These are phyloP conservation scores for Platycercus adscitus DNA, from an alignment of 2,113 vertebrate genomes.

Conservation along the genomic window DNA sequence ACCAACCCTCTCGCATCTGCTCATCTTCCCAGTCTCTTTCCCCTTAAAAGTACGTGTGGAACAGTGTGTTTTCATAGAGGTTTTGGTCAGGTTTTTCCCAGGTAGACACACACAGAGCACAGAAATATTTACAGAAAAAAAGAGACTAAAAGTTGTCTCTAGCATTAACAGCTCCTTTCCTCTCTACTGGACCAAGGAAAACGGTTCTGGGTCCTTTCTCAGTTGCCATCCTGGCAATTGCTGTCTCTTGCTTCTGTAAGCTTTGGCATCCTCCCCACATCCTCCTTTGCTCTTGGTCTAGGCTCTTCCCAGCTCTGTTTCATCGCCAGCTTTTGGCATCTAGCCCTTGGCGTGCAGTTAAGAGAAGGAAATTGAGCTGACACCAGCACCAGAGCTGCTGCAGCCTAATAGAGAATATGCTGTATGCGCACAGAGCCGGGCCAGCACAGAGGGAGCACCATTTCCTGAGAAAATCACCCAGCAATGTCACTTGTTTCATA, in stretches of 20 bases:
- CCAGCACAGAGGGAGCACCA: background rate
- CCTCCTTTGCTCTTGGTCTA: background rate
- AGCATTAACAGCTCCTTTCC: background rate
- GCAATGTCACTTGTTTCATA: slow-evolving; percentile 7
- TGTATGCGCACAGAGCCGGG: background rate
- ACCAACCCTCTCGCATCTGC: background rate
- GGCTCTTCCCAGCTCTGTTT: slow-evolving; percentile 1
- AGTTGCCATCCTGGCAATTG: background rate
- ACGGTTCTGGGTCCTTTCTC: background rate
- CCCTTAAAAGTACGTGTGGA: background rate
- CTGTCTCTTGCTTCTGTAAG: background rate
- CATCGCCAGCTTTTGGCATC: background rate
- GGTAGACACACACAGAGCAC: background rate
- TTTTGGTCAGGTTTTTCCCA: background rate
- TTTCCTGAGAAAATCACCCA: background rate
- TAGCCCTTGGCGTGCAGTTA: background rate
- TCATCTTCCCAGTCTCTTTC: background rate
- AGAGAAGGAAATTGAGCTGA: slow-evolving; percentile 36
- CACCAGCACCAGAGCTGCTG: background rate
- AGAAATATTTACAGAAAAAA: background rate
- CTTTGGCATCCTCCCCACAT: background rate
- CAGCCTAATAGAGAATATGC: background rate
- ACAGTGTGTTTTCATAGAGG: background rate
- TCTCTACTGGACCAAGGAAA: background rate
- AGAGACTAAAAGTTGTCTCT: background rate